These are phyloP conservation scores for Orgyia antiqua DNA, from an alignment of 2,888 invertebrate species.

Conservation along the genomic window DNA sequence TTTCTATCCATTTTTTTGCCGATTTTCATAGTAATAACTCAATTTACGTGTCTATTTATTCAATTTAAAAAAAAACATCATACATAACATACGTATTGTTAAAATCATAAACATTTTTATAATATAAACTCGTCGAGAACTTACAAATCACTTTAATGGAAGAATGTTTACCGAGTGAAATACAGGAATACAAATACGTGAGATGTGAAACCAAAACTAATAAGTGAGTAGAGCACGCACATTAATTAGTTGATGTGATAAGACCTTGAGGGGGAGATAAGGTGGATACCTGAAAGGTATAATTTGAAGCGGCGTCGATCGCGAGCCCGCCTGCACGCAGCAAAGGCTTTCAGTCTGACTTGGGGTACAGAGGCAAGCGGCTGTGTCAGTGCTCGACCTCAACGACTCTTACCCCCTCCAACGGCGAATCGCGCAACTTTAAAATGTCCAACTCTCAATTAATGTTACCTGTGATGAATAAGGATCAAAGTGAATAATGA, in stretches of 20 bases:
- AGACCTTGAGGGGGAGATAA: constrained; percentile 30
- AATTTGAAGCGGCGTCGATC: constrained; percentile 28
- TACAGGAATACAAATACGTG: constrained; percentile 13
- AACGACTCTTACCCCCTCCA: constrained; percentile 25
- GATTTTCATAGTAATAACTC: no score
- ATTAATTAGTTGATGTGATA: constrained; percentile 34
- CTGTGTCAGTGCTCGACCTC: constrained; percentile 25
- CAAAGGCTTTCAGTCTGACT: constrained; percentile 41
- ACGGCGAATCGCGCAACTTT: constrained; percentile 51
- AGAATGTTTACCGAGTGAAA: background rate
- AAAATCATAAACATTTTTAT: no score
- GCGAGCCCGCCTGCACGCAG: constrained; percentile 27
- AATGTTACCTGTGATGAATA: constrained; percentile 35
- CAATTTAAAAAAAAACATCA: no score
- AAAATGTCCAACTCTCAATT: constrained; percentile 48
- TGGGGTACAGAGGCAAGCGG: constrained; percentile 34
- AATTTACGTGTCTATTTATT: no score
- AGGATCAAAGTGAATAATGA: constrained; percentile 51
- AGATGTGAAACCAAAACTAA: constrained; percentile 21
- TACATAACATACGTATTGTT: no score
- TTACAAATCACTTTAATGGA: no score
- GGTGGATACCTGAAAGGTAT: constrained; percentile 44
- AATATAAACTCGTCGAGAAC: no score
- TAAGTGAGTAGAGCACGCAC: constrained; percentile 28
- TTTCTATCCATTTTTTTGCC: no score